A percentile compares a stretch with the other conserved stretches of the same genome.
These are phyloP conservation scores for Oreochromis niloticus DNA, from an alignment of 2,113 vertebrate genomes.

Conservation along the genomic window DNA sequence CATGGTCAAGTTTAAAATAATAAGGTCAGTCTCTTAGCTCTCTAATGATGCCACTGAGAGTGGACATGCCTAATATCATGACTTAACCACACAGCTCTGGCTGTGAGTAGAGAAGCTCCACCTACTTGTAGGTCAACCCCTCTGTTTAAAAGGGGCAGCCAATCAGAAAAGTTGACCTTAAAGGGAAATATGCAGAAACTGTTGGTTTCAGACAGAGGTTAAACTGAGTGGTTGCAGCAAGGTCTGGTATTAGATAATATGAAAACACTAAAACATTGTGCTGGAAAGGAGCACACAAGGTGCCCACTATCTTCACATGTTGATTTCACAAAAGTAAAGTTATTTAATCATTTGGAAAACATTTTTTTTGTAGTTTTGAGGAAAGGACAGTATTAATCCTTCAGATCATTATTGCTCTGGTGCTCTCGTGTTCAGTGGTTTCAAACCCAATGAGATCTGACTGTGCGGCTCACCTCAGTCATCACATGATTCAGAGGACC, in stretches of 20 bases:
- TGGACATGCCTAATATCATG: not conserved
- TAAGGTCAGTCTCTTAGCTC: not conserved
- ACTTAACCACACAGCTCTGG: not conserved
- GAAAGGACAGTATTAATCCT: not conserved
- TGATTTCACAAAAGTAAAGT: not conserved
- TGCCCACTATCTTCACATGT: not conserved
- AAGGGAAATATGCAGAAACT: not conserved
- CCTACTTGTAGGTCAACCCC: not conserved
- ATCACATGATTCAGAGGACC: constrained; percentile 40
- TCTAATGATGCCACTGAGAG: not conserved
- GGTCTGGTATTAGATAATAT: not conserved
- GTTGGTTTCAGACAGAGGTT: not conserved
- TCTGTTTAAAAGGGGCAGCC: not conserved
- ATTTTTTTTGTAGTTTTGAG: not conserved
- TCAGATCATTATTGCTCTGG: not conserved
- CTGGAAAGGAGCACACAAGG: not conserved
- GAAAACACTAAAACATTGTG: not conserved
- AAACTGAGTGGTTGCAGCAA: not conserved
- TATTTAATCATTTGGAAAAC: not conserved
- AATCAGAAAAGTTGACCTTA: not conserved
- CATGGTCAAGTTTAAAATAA: not conserved
- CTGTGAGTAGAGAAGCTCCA: not conserved
- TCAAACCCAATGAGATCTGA: constrained; percentile 2
- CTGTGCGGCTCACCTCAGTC: not conserved
- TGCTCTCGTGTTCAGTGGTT: not conserved